These are phyloP conservation scores for Ichneumoninae sp. DNA, from an alignment of 2,888 invertebrate genomes.

Conservation along the genomic window DNA sequence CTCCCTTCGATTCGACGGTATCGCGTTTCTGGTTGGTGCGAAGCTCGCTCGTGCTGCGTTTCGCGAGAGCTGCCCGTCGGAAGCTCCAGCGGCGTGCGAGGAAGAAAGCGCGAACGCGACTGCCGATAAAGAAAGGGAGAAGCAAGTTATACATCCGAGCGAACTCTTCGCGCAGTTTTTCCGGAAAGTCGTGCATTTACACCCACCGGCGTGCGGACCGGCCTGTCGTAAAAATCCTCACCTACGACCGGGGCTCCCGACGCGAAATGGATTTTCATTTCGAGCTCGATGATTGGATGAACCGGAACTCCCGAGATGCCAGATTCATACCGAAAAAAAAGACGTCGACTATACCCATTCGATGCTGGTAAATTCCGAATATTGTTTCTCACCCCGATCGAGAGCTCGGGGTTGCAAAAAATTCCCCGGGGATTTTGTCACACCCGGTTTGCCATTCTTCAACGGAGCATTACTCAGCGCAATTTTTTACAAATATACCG, in stretches of 20 bases:
- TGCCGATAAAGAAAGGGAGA: constrained; percentile 30
- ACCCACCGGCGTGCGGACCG: constrained; percentile 37
- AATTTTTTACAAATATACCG: neutral
- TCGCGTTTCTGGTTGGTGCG: constrained; percentile 40
- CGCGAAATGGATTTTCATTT: constrained; percentile 54
- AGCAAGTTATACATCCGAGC: constrained; percentile 15
- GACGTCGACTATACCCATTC: neutral
- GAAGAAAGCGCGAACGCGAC: constrained; percentile 13
- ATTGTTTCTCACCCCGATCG: neutral
- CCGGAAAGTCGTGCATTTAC: constrained; percentile 48
- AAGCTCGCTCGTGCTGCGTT: constrained; percentile 17
- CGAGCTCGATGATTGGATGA: constrained; percentile 39
- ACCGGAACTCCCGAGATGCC: constrained; percentile 8
- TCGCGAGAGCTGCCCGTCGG: neutral
- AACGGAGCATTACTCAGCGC: neutral
- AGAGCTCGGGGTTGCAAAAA: neutral
- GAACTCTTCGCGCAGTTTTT: constrained; percentile 31
- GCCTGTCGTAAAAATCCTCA: constrained; percentile 41
- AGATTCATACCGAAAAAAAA: neutral
- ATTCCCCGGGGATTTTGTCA: neutral
- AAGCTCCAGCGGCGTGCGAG: constrained; percentile 31
- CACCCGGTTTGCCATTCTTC: neutral
- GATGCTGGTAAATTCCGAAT: neutral
- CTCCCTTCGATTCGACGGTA: constrained; percentile 62
- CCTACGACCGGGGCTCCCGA: constrained; percentile 16